phyloP scores from a whole-genome alignment of 2,797 vertebrate genomes.

The Pseudomugil tenellus region DNA sequence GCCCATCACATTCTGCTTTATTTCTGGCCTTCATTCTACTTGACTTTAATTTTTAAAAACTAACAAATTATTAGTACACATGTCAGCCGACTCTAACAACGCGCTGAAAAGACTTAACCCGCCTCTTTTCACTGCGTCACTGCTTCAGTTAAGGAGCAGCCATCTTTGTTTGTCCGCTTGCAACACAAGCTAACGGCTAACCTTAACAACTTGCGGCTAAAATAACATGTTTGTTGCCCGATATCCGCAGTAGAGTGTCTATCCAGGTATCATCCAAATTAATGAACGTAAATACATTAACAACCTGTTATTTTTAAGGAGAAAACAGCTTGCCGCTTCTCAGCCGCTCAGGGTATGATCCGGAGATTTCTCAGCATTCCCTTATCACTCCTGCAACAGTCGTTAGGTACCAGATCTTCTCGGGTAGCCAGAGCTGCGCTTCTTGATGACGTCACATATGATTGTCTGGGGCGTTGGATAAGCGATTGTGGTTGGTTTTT shows the following conservation, averaged over 20 bases:
- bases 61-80: too few species aligned
- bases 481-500: too few species aligned
- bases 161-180: conserved; percentile 74
- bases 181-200: conserved; percentile 46
- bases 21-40: too few species aligned
- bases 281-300: fast-evolving
- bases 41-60: too few species aligned
- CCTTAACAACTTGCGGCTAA: background rate
- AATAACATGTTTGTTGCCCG: fast-evolving
- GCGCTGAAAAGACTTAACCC: conserved; percentile 52
- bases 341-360: conserved; percentile 13
- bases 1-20: too few species aligned
- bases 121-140: conserved; percentile 75
- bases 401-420: too few species aligned
- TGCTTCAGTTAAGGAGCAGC: conserved; percentile 45
- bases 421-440: too few species aligned
- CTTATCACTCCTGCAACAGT: conserved; percentile 10
- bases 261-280: fast-evolving
- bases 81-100: conserved; percentile 15
- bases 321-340: conserved; percentile 39
- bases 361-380: conserved; percentile 37
- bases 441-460: too few species aligned
- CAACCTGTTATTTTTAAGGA: fast-evolving
- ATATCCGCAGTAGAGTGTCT: fast-evolving
- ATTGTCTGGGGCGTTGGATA: too few species aligned